phyloP scores from a whole-genome alignment of 2,797 vertebrate species.

The Cygnus olor region DNA sequence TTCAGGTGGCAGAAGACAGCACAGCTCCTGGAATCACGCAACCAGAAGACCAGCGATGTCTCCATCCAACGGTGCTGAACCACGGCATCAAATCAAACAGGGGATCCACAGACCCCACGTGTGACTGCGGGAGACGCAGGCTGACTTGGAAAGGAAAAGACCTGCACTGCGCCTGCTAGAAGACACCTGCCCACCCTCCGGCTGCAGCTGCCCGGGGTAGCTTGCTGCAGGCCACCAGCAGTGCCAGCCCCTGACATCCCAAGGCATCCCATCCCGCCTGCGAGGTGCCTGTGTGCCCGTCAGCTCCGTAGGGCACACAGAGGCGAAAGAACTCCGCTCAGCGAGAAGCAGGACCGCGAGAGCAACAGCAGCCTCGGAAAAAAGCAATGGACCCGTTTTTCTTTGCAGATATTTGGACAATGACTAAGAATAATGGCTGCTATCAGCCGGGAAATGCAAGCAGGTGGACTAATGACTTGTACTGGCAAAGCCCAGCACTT shows the following conservation, averaged over 20 bases:
- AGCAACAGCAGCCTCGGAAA: neutral
- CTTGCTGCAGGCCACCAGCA: neutral
- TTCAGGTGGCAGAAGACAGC: neutral
- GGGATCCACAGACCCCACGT: no score
- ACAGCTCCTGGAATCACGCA: neutral
- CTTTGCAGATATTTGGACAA: neutral
- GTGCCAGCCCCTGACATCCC: neutral
- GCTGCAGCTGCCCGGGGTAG: neutral
- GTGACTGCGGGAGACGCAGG: no score
- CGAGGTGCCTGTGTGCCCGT: accelerated
- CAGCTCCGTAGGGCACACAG: neutral
- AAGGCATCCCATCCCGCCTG: no score
- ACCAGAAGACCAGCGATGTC: neutral
- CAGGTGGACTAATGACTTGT: neutral
- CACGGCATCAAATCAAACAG: accelerated
- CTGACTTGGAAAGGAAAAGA: no score
- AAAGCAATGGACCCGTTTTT: neutral
- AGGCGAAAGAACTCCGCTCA: neutral
- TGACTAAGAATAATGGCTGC: conserved; percentile 26
- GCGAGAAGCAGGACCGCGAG: neutral
- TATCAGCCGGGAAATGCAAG: neutral
- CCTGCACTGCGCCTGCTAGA: no score
- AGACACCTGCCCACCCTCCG: no score
- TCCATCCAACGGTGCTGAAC: accelerated
- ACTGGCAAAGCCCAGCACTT: neutral